Evolutionary conservation across 2,888 invertebrate species (phyloP), one percentile per base, ranked within the genome.

Genomic region (Dicranocentrus wangi): DNA sequence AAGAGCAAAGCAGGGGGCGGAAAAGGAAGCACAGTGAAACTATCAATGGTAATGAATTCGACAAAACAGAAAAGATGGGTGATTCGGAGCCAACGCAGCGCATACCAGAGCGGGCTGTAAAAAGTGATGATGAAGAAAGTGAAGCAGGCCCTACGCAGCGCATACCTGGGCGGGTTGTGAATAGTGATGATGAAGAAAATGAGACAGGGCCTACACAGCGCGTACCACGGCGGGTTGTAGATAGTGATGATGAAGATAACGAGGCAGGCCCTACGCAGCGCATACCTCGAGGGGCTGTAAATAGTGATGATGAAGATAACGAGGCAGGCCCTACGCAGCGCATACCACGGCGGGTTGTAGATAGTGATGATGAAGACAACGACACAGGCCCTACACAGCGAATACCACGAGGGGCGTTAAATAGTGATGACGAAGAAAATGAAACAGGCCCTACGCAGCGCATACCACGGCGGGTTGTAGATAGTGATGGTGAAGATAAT

Each of bases 41-140:
- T 86, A 98, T 99, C 87, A 99, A 98, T 89, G 99, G 99, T 89
- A 98, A 97, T 89, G 99, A 99, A n/a, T n/a, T n/a, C 32, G 23
- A 10, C 21, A 63, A 10, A 39, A 25, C 58, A 39, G 70, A 42
- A 47, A 63, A 17, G 60, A 69, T 28, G 19, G 63, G n/a, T 71
- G 69, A 43, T 21, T 47, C 10, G n/a, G 69, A 19, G 7, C 47
- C 43, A 19, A 68, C 69, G 2, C 69, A 68, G 32, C 1, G 3
- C 2, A 19, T 51, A 17, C 15, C n/a, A 27, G 69, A 13, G 23
- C 69, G 27, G 2, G 47, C 23, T 23, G 19, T n/a, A 5, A n/a
- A 19, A 3, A 51, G 17, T 51, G 69, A 68, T 10, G 15, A 23
- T 68, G 51, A 68, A 51, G 51, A 8, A 19, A 8, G 17, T 27